These are phyloP conservation scores for Danio choprae DNA, from an alignment of 2,797 vertebrate species.

Conservation along the genomic window DNA sequence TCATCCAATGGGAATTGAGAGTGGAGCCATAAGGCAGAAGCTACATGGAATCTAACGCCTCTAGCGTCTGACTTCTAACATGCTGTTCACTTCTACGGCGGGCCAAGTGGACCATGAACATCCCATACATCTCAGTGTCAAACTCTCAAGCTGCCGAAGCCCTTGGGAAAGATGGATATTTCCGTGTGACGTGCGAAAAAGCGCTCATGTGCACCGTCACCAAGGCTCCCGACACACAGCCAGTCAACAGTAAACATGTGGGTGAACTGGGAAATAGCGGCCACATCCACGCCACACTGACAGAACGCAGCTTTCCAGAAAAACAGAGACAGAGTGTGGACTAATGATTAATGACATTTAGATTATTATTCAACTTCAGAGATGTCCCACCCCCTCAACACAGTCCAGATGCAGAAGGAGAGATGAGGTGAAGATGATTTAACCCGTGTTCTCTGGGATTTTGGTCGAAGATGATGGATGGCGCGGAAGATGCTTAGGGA, in stretches of 20 bases:
- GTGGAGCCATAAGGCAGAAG: conserved; percentile 1
- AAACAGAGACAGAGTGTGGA: conserved; percentile 31
- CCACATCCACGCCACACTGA: neutral
- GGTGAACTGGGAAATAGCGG: conserved; percentile 35
- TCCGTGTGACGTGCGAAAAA: conserved; percentile 40
- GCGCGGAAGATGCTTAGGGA: conserved; percentile 62
- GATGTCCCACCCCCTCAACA: conserved; percentile 61
- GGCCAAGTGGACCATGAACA: conserved; percentile 24
- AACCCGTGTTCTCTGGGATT: conserved; percentile 63
- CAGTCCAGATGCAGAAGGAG: conserved; percentile 62
- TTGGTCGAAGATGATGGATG: conserved; percentile 54
- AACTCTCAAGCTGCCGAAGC: conserved; percentile 18
- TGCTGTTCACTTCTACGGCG: neutral
- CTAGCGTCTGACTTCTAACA: neutral
- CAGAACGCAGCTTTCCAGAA: conserved; percentile 39
- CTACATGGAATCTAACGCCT: neutral
- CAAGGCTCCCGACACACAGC: conserved; percentile 20
- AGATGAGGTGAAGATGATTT: conserved; percentile 73
- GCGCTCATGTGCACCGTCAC: conserved; percentile 36
- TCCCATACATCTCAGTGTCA: conserved; percentile 44
- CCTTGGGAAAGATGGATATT: conserved; percentile 43
- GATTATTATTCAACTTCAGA: conserved; percentile 67
- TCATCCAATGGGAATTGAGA: neutral
- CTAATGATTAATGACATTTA: conserved; percentile 76
- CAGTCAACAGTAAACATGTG: conserved; percentile 39